phyloP scores from a whole-genome alignment of 2,797 vertebrate genomes.

The Borostomias antarcticus region DNA sequence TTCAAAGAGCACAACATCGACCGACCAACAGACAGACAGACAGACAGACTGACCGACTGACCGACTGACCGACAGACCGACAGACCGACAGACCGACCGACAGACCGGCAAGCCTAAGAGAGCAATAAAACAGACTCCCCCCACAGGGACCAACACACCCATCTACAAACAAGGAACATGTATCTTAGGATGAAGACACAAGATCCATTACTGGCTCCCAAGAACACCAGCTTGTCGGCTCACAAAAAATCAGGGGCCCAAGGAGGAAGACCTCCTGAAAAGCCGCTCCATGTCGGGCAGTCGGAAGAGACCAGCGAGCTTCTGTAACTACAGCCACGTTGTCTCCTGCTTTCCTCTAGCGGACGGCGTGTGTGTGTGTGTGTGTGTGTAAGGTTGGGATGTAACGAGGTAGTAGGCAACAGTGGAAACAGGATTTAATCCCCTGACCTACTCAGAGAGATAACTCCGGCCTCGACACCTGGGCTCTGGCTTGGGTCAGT shows the following conservation, averaged over 20 bases:
- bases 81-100: no score
- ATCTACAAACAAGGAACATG: no score
- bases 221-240: not conserved
- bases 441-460: slow-evolving; percentile 79
- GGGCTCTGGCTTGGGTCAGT: slow-evolving; percentile 72
- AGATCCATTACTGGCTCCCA: not conserved
- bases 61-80: slow-evolving; percentile 10
- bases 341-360: slow-evolving; percentile 7
- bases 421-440: slow-evolving; percentile 74
- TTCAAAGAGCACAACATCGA: no score
- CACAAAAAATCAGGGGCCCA: slow-evolving; percentile 27
- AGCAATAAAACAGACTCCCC: no score
- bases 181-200: not conserved
- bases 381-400: slow-evolving; percentile 29
- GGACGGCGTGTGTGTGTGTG: slow-evolving; percentile 12
- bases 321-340: slow-evolving; percentile 19
- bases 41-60: not conserved
- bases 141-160: no score
- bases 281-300: slow-evolving; percentile 14
- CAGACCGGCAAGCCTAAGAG: no score
- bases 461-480: slow-evolving; percentile 72
- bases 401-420: slow-evolving; percentile 44
- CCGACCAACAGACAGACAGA: no score
- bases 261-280: slow-evolving; percentile 34
- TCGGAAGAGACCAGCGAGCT: slow-evolving; percentile 24